Conservation (phyloP, 2,113 vertebrate species). For the Emydura subglobosa region DNA sequence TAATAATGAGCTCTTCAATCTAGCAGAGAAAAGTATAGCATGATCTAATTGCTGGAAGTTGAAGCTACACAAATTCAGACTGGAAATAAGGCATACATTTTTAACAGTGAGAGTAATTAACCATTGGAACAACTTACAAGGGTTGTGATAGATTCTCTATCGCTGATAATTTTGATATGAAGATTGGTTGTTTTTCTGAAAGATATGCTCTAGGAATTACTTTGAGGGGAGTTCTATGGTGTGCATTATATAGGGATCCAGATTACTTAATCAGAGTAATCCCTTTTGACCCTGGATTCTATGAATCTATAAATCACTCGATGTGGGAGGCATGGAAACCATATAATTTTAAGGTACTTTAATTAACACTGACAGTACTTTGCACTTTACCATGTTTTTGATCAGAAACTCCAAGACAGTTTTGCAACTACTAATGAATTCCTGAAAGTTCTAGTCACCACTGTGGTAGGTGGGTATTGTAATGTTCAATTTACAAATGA, state of each 20-base stretch:
- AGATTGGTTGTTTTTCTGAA: not conserved
- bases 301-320: not conserved
- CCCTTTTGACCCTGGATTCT: not conserved
- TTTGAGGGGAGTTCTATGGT: not conserved
- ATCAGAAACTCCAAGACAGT: not conserved
- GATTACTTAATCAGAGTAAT: not conserved
- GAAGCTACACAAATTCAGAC: not conserved
- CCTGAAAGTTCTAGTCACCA: not conserved
- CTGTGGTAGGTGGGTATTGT: not conserved
- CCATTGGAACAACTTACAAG: not conserved
- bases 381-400: not conserved
- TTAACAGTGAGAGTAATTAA: not conserved
- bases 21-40: not conserved
- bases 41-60: not conserved
- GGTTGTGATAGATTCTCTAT: not conserved
- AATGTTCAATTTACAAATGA: slow-evolving; percentile 38
- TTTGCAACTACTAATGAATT: not conserved
- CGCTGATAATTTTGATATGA: not conserved
- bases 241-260: not conserved
- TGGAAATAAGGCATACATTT: not conserved
- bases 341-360: not conserved
- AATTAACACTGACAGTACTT: not conserved
- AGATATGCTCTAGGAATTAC: not conserved
- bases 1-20: not conserved
- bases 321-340: not conserved